Conservation (phyloP, 2,113 vertebrate genomes). For the Pyxicephalus adspersus region DNA sequence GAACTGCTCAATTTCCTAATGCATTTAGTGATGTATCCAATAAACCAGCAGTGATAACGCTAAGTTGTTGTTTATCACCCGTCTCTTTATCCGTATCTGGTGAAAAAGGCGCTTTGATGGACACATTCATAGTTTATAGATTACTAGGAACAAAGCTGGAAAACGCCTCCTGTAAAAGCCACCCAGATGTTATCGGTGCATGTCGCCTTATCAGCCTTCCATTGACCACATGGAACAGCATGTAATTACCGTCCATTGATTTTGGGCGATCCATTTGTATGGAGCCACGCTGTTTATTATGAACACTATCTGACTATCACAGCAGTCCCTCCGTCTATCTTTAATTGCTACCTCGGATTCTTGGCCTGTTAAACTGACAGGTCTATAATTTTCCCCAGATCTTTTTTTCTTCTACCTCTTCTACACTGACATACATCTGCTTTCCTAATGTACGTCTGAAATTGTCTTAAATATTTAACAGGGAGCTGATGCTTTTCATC, state of each 20-base stretch:
- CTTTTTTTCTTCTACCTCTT: background rate
- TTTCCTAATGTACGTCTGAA: background rate
- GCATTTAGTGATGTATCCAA: background rate
- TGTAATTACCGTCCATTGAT: slow-evolving; percentile 53
- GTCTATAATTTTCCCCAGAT: slow-evolving; percentile 28
- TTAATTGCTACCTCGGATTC: slow-evolving; percentile 43
- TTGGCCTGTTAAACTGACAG: slow-evolving; percentile 48
- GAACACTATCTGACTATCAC: slow-evolving; percentile 49
- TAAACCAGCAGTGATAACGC: background rate
- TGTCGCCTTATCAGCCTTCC: slow-evolving; percentile 43
- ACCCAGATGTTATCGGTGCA: slow-evolving; percentile 11
- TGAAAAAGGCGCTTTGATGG: background rate
- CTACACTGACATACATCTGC: background rate
- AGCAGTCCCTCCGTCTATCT: slow-evolving; percentile 32
- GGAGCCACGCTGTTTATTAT: slow-evolving; percentile 39
- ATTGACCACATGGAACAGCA: slow-evolving; percentile 19
- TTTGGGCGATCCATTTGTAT: slow-evolving; percentile 37
- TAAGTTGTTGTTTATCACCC: background rate
- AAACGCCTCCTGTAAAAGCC: slow-evolving; percentile 20
- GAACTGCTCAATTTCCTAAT: background rate
- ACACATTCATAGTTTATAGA: slow-evolving; percentile 19
- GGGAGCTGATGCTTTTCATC: no score
- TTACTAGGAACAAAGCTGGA: slow-evolving; percentile 8
- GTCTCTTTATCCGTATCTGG: background rate
- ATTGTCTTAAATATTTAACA: slow-evolving; percentile 19